Evolutionary conservation across 1,140 invertebrate genomes (phyloP).

Genomic region (Drosophila ironensis): DNA sequence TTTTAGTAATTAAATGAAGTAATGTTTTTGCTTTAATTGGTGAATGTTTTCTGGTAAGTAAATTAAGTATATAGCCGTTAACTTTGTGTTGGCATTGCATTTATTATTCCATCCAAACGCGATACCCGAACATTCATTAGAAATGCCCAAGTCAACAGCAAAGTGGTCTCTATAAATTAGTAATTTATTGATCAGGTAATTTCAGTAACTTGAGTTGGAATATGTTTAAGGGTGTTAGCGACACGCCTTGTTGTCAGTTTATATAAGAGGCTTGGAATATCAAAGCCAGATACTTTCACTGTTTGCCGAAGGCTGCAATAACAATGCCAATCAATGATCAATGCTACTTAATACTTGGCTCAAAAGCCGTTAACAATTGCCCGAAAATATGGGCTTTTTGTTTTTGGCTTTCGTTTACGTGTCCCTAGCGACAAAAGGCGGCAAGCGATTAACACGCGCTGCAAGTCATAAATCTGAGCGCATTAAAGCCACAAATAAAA

Average conservation of each 20-base stretch:
- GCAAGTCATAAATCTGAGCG: conserved; percentile 45
- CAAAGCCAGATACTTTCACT: conserved; percentile 48
- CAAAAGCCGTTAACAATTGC: conserved; percentile 54
- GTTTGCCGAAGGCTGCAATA: conserved; percentile 7
- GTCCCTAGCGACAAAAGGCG: conserved; percentile 53
- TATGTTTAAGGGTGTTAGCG: conserved; percentile 14
- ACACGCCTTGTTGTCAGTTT: conserved; percentile 10
- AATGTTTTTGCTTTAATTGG: no score
- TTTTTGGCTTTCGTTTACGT: conserved; percentile 16
- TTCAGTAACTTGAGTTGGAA: no score
- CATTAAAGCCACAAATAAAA: conserved; percentile 47
- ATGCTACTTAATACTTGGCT: conserved; percentile 1
- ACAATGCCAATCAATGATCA: conserved; percentile 48
- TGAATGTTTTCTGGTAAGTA: no score
- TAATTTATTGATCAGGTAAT: no score
- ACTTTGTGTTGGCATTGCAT: no score
- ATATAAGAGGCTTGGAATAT: conserved; percentile 25
- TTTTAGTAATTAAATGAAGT: no score
- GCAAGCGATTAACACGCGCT: conserved; percentile 63
- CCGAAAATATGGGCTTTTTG: conserved; percentile 35
- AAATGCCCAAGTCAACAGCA: no score
- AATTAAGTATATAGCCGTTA: no score
- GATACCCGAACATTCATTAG: no score
- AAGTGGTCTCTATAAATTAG: no score
- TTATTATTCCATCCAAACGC: no score